phyloP scores from a whole-genome alignment of 2,113 vertebrate genomes.

The Peromyscus maniculatus region DNA sequence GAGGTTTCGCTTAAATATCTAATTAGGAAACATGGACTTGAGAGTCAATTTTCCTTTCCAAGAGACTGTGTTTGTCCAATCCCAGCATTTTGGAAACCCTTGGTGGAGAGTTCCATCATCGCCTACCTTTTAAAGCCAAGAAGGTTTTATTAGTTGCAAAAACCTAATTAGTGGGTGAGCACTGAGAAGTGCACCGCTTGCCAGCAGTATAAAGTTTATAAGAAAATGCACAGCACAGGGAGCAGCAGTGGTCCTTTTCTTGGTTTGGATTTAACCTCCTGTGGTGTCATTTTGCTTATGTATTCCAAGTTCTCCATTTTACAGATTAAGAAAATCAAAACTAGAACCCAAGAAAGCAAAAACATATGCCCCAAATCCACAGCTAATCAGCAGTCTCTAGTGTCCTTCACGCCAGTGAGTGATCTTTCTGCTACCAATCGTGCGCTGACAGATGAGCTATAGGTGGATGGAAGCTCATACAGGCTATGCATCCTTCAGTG shows the following conservation, averaged over 20 bases:
- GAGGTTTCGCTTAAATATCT: not conserved
- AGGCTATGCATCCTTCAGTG: not conserved
- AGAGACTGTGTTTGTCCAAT: not conserved
- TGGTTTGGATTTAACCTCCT: not conserved
- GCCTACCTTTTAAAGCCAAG: not conserved
- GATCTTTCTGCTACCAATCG: not conserved
- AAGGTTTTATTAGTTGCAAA: not conserved
- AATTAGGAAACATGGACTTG: not conserved
- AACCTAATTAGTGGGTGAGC: not conserved
- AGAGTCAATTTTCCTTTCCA: not conserved
- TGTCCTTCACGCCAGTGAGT: not conserved
- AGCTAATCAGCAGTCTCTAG: not conserved
- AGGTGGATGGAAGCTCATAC: not conserved
- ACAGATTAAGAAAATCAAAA: not conserved
- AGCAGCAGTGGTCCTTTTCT: not conserved
- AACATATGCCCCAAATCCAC: not conserved
- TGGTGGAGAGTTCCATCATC: not conserved
- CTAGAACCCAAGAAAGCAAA: not conserved
- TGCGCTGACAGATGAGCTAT: not conserved
- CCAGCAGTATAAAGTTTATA: not conserved
- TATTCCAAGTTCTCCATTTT: slow-evolving; percentile 2
- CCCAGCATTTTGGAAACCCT: not conserved
- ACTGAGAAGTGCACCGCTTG: not conserved
- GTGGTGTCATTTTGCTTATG: not conserved
- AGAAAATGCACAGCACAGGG: not conserved